Percentiles rank a stretch among this genome's conserved stretches.
These are phyloP conservation scores for Nesometra sesokonis DNA, from an alignment of 35 echinoderm and acorn worm species.

Conservation along the genomic window DNA sequence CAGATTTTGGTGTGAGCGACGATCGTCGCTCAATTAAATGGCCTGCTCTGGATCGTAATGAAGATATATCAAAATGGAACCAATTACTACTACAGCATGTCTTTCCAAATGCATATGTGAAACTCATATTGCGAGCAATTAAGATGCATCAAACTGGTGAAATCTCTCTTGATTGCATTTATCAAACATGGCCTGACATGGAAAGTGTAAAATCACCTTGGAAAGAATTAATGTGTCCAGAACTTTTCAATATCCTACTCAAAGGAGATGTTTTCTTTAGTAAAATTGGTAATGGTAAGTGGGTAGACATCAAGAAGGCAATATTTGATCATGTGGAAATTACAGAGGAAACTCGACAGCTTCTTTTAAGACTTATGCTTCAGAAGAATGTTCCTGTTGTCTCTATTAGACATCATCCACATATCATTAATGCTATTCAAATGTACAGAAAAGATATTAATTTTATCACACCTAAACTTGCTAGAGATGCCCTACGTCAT, in stretches of 20 bases:
- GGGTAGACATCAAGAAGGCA: constrained; percentile 34
- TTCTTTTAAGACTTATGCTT: constrained; percentile 18
- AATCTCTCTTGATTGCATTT: constrained; percentile 24
- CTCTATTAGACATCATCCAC: not conserved
- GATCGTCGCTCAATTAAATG: constrained; percentile 72
- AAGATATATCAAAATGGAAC: constrained; percentile 65
- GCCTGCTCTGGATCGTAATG: constrained; percentile 60
- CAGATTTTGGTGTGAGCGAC: constrained; percentile 77
- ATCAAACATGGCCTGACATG: constrained; percentile 50
- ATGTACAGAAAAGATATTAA: not conserved
- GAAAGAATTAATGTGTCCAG: constrained; percentile 20
- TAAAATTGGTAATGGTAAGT: not conserved
- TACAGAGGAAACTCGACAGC: not conserved
- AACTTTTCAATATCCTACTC: constrained; percentile 25
- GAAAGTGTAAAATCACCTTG: constrained; percentile 17
- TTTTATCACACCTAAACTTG: constrained; percentile 9
- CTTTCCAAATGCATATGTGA: constrained; percentile 56
- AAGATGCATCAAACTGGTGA: not conserved
- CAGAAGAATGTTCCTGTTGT: not conserved
- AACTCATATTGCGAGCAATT: constrained; percentile 22
- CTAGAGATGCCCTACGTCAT: constrained; percentile 1
- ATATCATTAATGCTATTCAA: constrained; percentile 5
- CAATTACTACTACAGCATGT: constrained; percentile 42
- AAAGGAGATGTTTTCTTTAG: constrained; percentile 46
- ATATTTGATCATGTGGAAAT: constrained; percentile 19